Percentiles rank a stretch among this genome's conserved stretches.
phyloP scores from a whole-genome alignment of 2,888 invertebrate species.

The Nomada goodeniana region DNA sequence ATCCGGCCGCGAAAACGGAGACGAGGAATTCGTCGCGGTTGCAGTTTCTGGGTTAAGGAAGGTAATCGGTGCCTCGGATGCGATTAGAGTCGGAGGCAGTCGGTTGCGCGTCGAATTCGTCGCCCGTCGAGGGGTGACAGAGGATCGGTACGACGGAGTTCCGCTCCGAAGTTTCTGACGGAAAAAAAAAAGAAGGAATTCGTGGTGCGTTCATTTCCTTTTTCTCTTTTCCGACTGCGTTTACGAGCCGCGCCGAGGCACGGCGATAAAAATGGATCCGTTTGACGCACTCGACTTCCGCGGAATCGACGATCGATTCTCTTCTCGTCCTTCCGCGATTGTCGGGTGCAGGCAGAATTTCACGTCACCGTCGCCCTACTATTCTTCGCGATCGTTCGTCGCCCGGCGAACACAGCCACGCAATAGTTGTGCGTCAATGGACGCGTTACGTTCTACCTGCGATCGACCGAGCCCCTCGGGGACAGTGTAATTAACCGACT shows the following conservation, averaged over 20 bases:
- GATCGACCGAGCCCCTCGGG: constrained; percentile 31
- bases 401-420: constrained; percentile 10
- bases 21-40: constrained; percentile 38
- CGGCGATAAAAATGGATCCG: constrained; percentile 6
- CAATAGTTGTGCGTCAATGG: not conserved
- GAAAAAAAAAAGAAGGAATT: not conserved
- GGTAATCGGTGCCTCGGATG: constrained; percentile 4
- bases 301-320: constrained; percentile 8
- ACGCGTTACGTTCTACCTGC: constrained; percentile 17
- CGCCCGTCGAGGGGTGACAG: not conserved
- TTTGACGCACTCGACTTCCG: not conserved
- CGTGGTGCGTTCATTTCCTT: not conserved
- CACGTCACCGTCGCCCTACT: not conserved
- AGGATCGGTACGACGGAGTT: constrained; percentile 18
- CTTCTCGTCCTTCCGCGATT: not conserved
- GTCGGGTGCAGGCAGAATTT: not conserved
- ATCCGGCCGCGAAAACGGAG: constrained; percentile 42
- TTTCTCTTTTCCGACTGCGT: not conserved
- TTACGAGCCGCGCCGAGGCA: not conserved
- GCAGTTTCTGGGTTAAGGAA: constrained; percentile 40
- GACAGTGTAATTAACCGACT: constrained; percentile 2
- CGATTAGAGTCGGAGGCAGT: not conserved
- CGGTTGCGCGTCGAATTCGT: not conserved
- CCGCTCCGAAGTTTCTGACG: not conserved
- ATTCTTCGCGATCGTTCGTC: not conserved